Evolutionary conservation across 2,797 vertebrate species (phyloP).

Genomic region (Hirundo rustica): DNA sequence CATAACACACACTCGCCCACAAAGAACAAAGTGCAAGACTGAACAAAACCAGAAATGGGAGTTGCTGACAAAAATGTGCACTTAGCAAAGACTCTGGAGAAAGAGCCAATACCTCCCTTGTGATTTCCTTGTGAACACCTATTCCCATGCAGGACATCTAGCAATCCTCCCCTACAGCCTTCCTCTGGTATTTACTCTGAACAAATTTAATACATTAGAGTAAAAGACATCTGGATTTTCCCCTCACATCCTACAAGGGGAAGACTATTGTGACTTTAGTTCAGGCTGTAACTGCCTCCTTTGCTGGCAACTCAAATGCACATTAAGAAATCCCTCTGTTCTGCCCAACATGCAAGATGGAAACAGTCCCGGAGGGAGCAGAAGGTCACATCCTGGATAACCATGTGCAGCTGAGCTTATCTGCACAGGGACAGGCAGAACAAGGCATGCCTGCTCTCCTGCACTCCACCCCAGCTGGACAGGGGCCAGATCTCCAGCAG

Average conservation of each 20-base stretch:
- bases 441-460: not conserved
- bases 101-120: not conserved
- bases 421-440: not conserved
- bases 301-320: rapidly evolving
- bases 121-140: not conserved
- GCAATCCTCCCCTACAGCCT: not conserved
- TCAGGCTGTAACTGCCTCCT: not conserved
- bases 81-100: not conserved
- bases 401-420: not conserved
- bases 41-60: not conserved
- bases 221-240: not conserved
- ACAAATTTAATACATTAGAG: not conserved
- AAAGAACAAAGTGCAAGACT: not conserved
- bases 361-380: not conserved
- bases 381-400: not conserved
- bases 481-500: not conserved
- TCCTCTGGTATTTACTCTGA: not conserved
- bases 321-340: not conserved
- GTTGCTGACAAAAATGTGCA: rapidly evolving
- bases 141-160: not conserved
- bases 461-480: not conserved
- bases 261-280: rapidly evolving
- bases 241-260: not conserved
- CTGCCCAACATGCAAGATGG: not conserved
- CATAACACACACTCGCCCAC: not conserved